phyloP scores from a whole-genome alignment of 2,888 invertebrate species.

The Tubiluchus corallicola region DNA sequence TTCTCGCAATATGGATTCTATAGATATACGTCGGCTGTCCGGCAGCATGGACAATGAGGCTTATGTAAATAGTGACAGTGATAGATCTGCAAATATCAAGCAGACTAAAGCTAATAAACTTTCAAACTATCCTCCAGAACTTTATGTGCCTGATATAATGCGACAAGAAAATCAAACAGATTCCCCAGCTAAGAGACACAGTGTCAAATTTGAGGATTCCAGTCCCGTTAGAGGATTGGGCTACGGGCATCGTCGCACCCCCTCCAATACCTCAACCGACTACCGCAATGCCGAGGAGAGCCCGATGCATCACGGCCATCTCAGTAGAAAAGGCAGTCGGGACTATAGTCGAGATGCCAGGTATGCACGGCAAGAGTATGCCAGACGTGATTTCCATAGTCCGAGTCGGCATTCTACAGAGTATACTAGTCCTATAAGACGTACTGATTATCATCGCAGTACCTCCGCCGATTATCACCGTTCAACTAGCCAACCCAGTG shows the following conservation, averaged over 20 bases:
- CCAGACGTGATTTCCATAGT: background rate
- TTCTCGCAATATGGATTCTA: slow-evolving; percentile 17
- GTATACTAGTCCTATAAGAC: background rate
- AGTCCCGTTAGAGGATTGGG: slow-evolving; percentile 8
- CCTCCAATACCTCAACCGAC: slow-evolving; percentile 50
- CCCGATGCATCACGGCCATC: background rate
- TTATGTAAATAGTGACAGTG: slow-evolving; percentile 13
- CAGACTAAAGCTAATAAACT: slow-evolving; percentile 12
- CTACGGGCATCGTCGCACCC: slow-evolving; percentile 48
- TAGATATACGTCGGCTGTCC: slow-evolving; percentile 16
- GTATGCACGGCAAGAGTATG: background rate
- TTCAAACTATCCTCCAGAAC: slow-evolving; percentile 17
- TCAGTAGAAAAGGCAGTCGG: background rate
- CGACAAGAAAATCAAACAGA: background rate
- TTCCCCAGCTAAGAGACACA: slow-evolving; percentile 16
- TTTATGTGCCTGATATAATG: slow-evolving; percentile 13
- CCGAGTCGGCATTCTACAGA: slow-evolving; percentile 1
- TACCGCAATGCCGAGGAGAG: slow-evolving; percentile 24
- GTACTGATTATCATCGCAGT: background rate
- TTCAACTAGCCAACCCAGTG: background rate
- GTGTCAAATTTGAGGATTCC: slow-evolving; percentile 26
- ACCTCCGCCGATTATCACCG: background rate
- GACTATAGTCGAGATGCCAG: background rate
- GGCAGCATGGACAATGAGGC: slow-evolving; percentile 46
- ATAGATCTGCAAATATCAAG: slow-evolving; percentile 13